These are phyloP conservation scores for Dreissena rostriformis DNA, from an alignment of 1,140 invertebrate genomes.

Conservation along the genomic window DNA sequence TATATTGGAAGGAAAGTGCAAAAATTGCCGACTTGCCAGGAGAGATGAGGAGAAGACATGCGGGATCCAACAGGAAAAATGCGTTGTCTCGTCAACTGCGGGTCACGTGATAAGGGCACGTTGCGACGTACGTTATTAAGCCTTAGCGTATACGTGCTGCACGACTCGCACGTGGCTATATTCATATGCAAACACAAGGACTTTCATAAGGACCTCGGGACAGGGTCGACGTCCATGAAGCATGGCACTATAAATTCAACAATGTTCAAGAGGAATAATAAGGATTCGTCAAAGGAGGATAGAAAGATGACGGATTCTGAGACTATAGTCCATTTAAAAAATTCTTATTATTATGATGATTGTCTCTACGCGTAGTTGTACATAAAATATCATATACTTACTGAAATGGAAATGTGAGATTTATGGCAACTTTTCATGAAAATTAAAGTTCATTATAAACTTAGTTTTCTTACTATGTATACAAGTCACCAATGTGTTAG, in stretches of 20 bases:
- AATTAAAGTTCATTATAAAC: no score
- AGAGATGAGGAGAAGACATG: constrained; percentile 63
- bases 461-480: no score
- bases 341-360: no score
- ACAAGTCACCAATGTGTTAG: no score
- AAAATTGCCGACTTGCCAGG: constrained; percentile 61
- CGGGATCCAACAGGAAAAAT: no score
- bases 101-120: constrained; percentile 65
- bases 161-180: constrained; percentile 66
- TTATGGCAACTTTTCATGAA: no score
- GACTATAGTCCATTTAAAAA: no score
- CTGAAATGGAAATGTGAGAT: no score
- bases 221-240: constrained; percentile 35
- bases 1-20: constrained; percentile 62
- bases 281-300: neutral
- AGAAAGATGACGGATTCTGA: constrained; percentile 40
- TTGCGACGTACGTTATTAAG: constrained; percentile 67
- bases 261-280: constrained; percentile 35
- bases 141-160: constrained; percentile 70
- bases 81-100: constrained; percentile 64
- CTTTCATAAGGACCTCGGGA: constrained; percentile 21
- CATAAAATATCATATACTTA: no score
- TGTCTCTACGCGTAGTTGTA: no score
- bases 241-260: constrained; percentile 43
- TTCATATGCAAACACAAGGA: constrained; percentile 57